A percentile compares a stretch with the other conserved stretches of the same genome.
Evolutionary conservation across 2,113 vertebrate species (phyloP).

Genomic region (Marmota flaviventris): DNA sequence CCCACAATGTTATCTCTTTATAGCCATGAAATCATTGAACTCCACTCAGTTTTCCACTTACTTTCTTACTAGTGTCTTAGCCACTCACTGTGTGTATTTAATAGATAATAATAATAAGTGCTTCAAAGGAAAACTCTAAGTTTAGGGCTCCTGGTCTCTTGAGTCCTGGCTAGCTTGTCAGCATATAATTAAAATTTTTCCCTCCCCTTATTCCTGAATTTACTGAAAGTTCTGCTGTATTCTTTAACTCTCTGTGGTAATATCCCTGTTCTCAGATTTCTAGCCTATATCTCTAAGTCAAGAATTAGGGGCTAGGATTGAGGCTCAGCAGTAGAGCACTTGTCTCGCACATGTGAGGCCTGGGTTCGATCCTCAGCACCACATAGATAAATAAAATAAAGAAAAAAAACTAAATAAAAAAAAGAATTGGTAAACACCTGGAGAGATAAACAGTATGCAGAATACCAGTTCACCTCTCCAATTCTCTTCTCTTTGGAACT

Average conservation of each 20-base stretch:
- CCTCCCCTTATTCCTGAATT: background rate
- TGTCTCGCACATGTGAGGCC: too few species aligned
- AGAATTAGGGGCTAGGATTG: too few species aligned
- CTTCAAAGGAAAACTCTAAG: background rate
- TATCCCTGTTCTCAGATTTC: background rate
- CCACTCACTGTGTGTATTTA: background rate
- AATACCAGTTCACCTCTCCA: background rate
- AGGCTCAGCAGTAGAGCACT: too few species aligned
- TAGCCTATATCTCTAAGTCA: background rate
- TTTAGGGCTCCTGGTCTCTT: background rate
- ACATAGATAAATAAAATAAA: too few species aligned
- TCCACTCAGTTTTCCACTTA: background rate
- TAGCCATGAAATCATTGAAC: background rate
- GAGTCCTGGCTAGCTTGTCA: background rate
- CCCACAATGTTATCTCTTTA: background rate
- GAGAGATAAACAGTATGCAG: background rate
- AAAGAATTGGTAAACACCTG: background rate
- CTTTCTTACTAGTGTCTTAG: background rate
- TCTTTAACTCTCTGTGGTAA: background rate
- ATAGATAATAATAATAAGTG: background rate
- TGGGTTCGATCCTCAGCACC: too few species aligned
- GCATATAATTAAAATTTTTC: background rate
- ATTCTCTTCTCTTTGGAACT: background rate
- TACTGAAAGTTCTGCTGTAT: background rate
- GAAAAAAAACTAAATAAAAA: too few species aligned